A percentile compares a stretch with the other conserved stretches of the same genome.
Conservation (phyloP, 2,113 vertebrate genomes). For the Sitta europaea region DNA sequence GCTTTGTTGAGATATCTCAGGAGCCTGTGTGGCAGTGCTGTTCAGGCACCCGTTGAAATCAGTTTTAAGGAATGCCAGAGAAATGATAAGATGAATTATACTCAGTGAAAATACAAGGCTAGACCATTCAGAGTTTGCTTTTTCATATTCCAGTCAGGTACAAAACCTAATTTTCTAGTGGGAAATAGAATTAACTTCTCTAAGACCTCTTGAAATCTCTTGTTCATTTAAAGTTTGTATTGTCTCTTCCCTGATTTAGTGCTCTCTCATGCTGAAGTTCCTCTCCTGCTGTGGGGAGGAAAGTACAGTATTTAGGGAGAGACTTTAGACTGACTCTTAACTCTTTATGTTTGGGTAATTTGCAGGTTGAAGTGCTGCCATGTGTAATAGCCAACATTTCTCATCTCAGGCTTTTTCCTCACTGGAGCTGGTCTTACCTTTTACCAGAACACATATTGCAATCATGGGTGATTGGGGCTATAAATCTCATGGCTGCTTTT, state of each 20-base stretch:
- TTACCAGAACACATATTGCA: not conserved
- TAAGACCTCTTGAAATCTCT: slow-evolving; percentile 15
- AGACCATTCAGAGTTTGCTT: not conserved
- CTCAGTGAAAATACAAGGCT: not conserved
- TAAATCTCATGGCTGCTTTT: not conserved
- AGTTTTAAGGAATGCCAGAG: not conserved
- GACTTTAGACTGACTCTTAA: not conserved
- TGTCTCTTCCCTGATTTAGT: not conserved
- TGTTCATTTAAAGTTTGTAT: slow-evolving; percentile 4
- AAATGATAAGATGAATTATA: not conserved
- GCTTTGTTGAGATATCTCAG: not conserved
- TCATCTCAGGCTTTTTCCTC: not conserved
- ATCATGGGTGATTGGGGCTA: not conserved
- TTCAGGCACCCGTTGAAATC: not conserved
- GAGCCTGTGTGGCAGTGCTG: not conserved
- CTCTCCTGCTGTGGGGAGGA: not conserved
- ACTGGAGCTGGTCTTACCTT: not conserved
- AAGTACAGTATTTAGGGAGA: not conserved
- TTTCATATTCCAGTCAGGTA: slow-evolving; percentile 10
- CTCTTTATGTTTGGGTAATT: not conserved
- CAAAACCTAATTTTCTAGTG: slow-evolving; percentile 1
- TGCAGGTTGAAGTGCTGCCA: not conserved
- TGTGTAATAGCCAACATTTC: not conserved
- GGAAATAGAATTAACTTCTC: slow-evolving; percentile 27
- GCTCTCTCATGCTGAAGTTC: not conserved